These are phyloP conservation scores for Drosophila melanica DNA, from an alignment of 1,140 invertebrate species.

Conservation along the genomic window DNA sequence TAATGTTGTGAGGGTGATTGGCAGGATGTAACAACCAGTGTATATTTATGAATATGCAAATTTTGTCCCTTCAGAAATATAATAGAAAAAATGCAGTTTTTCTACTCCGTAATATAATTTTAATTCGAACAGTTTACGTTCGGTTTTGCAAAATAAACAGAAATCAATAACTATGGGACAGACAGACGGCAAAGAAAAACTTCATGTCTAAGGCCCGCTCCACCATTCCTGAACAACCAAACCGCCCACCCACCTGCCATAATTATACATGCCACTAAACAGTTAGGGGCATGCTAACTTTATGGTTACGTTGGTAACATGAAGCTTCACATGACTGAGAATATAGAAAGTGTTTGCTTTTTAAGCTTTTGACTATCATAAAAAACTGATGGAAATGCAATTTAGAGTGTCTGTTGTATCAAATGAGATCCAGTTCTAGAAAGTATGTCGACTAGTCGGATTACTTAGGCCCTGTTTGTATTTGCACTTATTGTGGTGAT, in stretches of 20 bases:
- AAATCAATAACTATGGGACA: slow-evolving; percentile 60
- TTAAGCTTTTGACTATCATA: too few relatives aligned
- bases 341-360: too few relatives aligned
- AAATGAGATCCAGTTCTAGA: too few relatives aligned
- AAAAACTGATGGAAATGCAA: too few relatives aligned
- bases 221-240: neutral
- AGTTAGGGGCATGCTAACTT: slow-evolving; percentile 12
- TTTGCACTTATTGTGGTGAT: slow-evolving; percentile 51
- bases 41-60: neutral
- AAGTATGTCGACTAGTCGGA: neutral
- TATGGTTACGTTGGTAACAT: neutral
- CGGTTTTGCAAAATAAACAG: slow-evolving; percentile 50
- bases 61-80: too few relatives aligned
- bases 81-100: too few relatives aligned
- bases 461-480: slow-evolving; percentile 46
- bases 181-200: slow-evolving; percentile 33
- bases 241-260: slow-evolving; percentile 38
- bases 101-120: too few relatives aligned
- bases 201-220: slow-evolving; percentile 18
- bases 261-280: slow-evolving; percentile 57
- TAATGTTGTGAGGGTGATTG: slow-evolving; percentile 10
- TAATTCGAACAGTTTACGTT: slow-evolving; percentile 23
- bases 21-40: neutral
- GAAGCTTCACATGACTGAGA: too few relatives aligned
- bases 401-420: too few relatives aligned